Percentiles rank a stretch among this genome's conserved stretches.
These are phyloP conservation scores for Morphnarchus princeps DNA, from an alignment of 2,113 vertebrate species.

Conservation along the genomic window DNA sequence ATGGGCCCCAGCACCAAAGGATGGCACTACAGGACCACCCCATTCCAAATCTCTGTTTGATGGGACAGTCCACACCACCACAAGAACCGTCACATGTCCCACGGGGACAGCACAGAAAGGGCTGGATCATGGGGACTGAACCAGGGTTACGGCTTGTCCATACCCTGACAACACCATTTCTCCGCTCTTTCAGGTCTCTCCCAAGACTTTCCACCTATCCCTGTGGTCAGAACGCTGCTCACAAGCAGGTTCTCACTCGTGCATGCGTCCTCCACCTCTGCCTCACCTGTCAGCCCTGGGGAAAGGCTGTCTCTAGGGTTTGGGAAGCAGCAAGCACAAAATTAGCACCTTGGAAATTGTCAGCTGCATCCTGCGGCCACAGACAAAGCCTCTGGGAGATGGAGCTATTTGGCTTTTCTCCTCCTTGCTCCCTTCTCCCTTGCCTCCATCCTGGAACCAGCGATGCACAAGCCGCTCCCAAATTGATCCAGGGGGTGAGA, in stretches of 20 bases:
- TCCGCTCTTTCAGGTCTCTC: neutral
- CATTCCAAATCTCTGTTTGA: neutral
- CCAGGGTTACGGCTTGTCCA: neutral
- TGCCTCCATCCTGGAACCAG: neutral
- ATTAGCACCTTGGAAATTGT: neutral
- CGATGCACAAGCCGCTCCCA: neutral
- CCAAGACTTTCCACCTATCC: neutral
- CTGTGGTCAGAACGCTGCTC: neutral
- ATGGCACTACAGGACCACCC: neutral
- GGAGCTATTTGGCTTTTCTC: neutral
- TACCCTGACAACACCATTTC: neutral
- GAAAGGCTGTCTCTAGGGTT: neutral
- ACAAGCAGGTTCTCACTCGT: fast-evolving
- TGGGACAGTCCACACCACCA: neutral
- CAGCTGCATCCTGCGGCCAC: neutral
- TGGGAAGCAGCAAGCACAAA: neutral
- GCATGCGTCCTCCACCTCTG: neutral
- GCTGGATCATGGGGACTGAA: neutral
- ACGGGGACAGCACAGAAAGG: neutral
- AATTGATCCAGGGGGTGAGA: neutral
- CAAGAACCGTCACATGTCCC: fast-evolving
- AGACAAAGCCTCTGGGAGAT: neutral
- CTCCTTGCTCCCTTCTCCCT: neutral
- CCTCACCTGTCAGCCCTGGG: neutral
- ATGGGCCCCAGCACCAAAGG: neutral